Percentiles rank a stretch among this genome's conserved stretches.
Evolutionary conservation across 2,113 vertebrate species (phyloP).

Genomic region (Montifringilla adamsi): DNA sequence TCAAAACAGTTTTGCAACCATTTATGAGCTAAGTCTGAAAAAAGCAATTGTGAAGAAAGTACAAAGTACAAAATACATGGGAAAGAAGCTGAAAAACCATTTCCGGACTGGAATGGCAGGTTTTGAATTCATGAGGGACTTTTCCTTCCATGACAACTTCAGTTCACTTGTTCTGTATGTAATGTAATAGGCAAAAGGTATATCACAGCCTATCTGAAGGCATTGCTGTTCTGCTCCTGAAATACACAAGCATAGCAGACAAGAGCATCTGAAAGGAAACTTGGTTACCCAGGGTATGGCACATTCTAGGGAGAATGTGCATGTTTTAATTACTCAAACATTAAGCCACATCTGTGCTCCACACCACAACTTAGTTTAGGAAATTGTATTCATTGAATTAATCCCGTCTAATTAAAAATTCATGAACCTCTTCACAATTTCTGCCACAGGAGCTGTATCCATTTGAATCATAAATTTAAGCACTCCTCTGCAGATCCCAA

Average conservation of each 20-base stretch:
- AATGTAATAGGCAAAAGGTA: not conserved
- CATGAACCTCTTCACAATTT: not conserved
- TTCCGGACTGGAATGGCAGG: not conserved
- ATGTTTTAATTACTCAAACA: not conserved
- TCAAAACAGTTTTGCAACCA: not conserved
- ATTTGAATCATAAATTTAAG: conserved; percentile 38
- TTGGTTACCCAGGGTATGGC: not conserved
- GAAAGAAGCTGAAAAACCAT: not conserved
- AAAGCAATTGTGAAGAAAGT: not conserved
- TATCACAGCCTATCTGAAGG: not conserved
- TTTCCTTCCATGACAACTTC: not conserved
- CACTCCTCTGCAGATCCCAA: not conserved
- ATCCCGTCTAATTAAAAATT: conserved; percentile 12
- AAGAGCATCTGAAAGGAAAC: not conserved
- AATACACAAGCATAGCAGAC: not conserved
- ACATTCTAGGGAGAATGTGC: not conserved
- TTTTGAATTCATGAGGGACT: not conserved
- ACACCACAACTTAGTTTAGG: not conserved
- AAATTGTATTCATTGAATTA: conserved; percentile 26
- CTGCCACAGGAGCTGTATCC: not conserved
- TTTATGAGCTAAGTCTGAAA: not conserved
- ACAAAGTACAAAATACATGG: not conserved
- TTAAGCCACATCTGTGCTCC: not conserved
- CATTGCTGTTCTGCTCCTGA: not conserved
- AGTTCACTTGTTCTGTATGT: not conserved